Percentiles rank a stretch among this genome's conserved stretches.
Conservation (phyloP, 2,113 vertebrate genomes). For the Aegotheles bennettii region DNA sequence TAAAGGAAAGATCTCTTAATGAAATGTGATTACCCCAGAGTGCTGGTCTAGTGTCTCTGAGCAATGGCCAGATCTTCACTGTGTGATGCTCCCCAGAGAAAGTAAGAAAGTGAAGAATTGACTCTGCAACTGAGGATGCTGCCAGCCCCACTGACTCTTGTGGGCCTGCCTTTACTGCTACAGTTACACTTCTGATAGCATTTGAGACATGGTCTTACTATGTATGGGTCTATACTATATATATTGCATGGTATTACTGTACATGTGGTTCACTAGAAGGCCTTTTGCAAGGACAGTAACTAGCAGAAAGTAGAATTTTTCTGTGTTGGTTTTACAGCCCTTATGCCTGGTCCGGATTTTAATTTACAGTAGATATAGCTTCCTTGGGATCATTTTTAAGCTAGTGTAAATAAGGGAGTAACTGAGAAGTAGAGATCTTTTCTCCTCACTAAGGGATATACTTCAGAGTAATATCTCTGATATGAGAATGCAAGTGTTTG, state of each 20-base stretch:
- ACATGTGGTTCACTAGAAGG: neutral
- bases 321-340: neutral
- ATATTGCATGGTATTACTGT: neutral
- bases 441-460: neutral
- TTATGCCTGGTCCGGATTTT: neutral
- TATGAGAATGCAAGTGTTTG: neutral
- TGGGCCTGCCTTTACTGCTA: neutral
- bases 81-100: neutral
- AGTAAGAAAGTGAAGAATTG: neutral
- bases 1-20: neutral
- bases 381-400: neutral
- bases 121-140: neutral
- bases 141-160: neutral
- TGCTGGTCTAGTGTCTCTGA: neutral
- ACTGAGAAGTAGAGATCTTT: neutral
- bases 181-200: neutral
- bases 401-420: neutral
- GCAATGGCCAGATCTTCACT: neutral
- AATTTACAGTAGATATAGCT: neutral
- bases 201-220: neutral
- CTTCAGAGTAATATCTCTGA: neutral
- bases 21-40: neutral
- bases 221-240: neutral
- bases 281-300: neutral
- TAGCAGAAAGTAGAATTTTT: neutral